phyloP scores from a whole-genome alignment of 2,888 invertebrate genomes.

The Pseudanteris insignis region DNA sequence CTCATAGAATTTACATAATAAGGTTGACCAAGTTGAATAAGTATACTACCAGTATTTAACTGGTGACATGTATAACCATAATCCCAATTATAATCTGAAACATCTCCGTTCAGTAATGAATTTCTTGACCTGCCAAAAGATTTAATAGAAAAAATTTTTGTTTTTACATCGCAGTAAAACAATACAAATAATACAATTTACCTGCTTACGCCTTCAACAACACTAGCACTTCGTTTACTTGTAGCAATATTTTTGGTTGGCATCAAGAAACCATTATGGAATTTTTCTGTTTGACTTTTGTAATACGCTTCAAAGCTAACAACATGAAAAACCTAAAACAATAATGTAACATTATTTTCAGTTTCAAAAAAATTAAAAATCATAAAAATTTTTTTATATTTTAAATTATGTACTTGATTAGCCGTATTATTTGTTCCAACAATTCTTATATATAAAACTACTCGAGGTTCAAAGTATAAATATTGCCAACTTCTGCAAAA shows the following conservation, averaged over 20 bases:
- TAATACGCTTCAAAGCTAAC: slow-evolving; percentile 92
- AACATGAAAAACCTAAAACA: slow-evolving; percentile 84
- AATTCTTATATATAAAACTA: slow-evolving; percentile 83
- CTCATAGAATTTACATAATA: slow-evolving; percentile 91
- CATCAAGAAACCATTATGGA: slow-evolving; percentile 79
- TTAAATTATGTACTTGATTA: slow-evolving; percentile 73
- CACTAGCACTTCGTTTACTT: slow-evolving; percentile 86
- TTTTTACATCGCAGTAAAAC: not conserved
- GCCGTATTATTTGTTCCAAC: slow-evolving; percentile 95
- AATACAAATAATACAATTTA: slow-evolving; percentile 49
- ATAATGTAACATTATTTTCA: not conserved
- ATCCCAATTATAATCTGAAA: slow-evolving; percentile 97
- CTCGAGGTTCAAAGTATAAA: slow-evolving; percentile 88
- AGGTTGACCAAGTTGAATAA: slow-evolving; percentile 95
- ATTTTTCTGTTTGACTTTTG: slow-evolving; percentile 78
- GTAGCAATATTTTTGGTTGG: slow-evolving; percentile 94
- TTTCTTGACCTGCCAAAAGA: slow-evolving; percentile 85
- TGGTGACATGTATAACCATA: slow-evolving; percentile 98
- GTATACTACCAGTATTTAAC: slow-evolving; percentile 91
- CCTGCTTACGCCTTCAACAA: slow-evolving; percentile 93
- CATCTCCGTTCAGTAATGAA: slow-evolving; percentile 95
- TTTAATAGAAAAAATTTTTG: too few species aligned
- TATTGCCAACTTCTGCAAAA: slow-evolving; percentile 97
- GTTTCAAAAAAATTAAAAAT: slow-evolving; percentile 9
- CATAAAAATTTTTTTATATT: not conserved